phyloP scores from a whole-genome alignment of 2,797 vertebrate genomes.

The Chiroxiphia lanceolata region DNA sequence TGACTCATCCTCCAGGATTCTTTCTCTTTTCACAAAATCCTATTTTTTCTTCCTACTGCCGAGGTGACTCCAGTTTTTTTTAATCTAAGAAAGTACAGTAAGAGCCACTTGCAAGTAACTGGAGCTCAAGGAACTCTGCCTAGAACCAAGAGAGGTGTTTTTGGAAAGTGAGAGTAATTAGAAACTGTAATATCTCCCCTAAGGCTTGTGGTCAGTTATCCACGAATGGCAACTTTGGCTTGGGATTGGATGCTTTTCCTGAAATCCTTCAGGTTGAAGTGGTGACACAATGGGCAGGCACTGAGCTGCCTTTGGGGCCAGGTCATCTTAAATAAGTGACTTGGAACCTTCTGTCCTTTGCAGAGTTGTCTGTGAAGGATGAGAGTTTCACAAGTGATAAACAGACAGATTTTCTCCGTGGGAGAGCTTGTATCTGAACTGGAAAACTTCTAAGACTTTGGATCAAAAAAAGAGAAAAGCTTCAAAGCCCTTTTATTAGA shows the following conservation, averaged over 20 bases:
- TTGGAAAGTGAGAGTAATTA: slow-evolving; percentile 34
- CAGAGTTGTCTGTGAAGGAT: neutral
- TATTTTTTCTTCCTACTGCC: neutral
- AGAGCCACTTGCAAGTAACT: neutral
- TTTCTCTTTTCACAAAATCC: neutral
- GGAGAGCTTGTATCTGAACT: neutral
- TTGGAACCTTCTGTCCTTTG: neutral
- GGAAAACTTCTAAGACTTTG: neutral
- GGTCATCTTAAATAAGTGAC: no score
- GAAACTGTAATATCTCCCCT: neutral
- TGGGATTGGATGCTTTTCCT: neutral
- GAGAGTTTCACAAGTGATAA: neutral
- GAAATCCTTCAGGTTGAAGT: neutral
- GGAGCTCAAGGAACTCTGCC: neutral
- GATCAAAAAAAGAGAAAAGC: neutral
- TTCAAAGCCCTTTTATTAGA: neutral
- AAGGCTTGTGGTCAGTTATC: slow-evolving; percentile 38
- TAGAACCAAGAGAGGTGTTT: neutral
- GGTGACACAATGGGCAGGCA: neutral
- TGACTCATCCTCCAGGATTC: slow-evolving; percentile 15
- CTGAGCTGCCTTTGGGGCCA: neutral
- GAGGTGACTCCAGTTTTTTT: neutral
- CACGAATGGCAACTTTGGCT: neutral
- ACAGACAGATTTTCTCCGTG: neutral
- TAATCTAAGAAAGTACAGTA: neutral